Evolutionary conservation across 2,797 vertebrate species (phyloP), one percentile per base, ranked within the genome.

Genomic region (Galaxias olidus): DNA sequence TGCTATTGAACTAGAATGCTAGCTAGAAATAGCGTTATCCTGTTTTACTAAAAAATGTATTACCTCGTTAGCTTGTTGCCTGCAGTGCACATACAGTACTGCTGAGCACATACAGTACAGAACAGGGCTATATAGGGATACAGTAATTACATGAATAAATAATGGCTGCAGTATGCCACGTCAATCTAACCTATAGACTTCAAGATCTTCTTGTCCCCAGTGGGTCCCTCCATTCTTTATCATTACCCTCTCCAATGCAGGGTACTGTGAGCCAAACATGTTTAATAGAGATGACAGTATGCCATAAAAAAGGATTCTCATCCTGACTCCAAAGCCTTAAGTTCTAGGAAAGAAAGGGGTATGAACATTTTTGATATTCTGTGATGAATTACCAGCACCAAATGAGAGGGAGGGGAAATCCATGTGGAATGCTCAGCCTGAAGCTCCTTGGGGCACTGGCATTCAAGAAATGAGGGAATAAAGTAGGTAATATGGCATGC

Each of bases 331-430:
- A 11, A 68, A 79, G 70, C 78, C 74, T 72, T 79, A 71, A 64
- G 79, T 76, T 79, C 71, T 72, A 52, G 46, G 64, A 69, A 18
- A 64, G 73, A 17, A 63, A 44, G 68, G 73, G 73, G 71, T 74
- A n/a, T 81, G 74, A 83, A 84, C 78, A 77, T 68, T 72, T 84
- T 73, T 83, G 84, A 87, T 87, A 85, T 79, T 78, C 78, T 70
- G 46, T 80, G 86, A 86, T 87, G 84, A 86, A 89, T 89, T 84
- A 81, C 72, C 79, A 75, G 76, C 68, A 77, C 66, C 82, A 81
- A 88, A 88, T 54, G 17, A 20, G 63, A 65, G 65, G 78, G 66
- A 77, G 76, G 77, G 68, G 77, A 79, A 86, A 84, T 86, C 80
- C 82, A 77, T 71, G 54, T 83, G 86, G 86, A 82, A 84, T 85